A percentile compares a stretch with the other conserved stretches of the same genome.
Conservation (phyloP, 2,888 invertebrate species). For the Agonopterix heracliana region DNA sequence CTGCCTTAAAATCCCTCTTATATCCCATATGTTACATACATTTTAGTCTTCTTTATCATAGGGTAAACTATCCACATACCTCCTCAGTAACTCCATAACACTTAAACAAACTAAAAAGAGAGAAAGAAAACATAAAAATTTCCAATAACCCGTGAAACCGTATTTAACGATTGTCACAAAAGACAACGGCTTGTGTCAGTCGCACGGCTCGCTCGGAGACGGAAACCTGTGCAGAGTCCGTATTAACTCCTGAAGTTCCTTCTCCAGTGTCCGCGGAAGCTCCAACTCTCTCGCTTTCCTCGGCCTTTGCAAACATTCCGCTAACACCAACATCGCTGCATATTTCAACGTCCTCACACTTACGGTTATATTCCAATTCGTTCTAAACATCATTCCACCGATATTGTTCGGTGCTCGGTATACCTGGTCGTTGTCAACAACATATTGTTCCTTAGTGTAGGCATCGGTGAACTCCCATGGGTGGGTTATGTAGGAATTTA, state of each 20-base stretch:
- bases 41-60: no score
- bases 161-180: no score
- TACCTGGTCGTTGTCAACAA: conserved; percentile 70
- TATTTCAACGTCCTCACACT: conserved; percentile 67
- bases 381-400: conserved; percentile 45
- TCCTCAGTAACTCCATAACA: no score
- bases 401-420: conserved; percentile 58
- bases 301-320: conserved; percentile 39
- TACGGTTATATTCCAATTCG: conserved; percentile 70
- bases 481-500: conserved; percentile 87
- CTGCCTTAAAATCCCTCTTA: no score
- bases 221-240: conserved; percentile 4
- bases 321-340: conserved; percentile 60
- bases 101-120: no score
- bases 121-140: no score
- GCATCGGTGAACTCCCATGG: conserved; percentile 90
- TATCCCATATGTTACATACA: no score
- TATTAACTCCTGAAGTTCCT: conserved; percentile 43
- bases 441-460: conserved; percentile 79
- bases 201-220: no score
- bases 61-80: no score
- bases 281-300: conserved; percentile 45
- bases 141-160: no score
- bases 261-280: conserved; percentile 54
- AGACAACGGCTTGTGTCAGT: no score